phyloP scores from a whole-genome alignment of 2,113 vertebrate genomes.

The Elachura formosa region DNA sequence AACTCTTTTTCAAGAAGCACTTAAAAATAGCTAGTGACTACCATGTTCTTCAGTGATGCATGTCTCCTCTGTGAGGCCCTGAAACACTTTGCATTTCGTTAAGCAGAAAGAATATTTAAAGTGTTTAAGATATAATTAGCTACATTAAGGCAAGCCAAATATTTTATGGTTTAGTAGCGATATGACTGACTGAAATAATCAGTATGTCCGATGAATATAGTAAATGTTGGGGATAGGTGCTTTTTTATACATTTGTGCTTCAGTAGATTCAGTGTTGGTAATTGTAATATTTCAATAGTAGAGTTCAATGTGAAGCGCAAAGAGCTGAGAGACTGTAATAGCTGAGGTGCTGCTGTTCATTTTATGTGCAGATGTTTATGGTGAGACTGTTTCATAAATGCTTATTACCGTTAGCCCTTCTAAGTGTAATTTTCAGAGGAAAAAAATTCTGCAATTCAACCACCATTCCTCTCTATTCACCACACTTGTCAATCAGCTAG shows the following conservation, averaged over 20 bases:
- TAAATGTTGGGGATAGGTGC: slow-evolving; percentile 44
- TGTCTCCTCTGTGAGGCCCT: background rate
- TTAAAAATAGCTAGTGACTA: slow-evolving; percentile 67
- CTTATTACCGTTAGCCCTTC: slow-evolving; percentile 98
- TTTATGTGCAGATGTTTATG: slow-evolving; percentile 91
- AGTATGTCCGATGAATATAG: slow-evolving; percentile 8
- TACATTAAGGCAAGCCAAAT: slow-evolving; percentile 53
- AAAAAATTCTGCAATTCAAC: slow-evolving; percentile 93
- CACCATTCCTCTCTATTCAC: slow-evolving; percentile 99
- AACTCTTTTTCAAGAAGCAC: slow-evolving; percentile 57
- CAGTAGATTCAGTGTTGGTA: slow-evolving; percentile 56
- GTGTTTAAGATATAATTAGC: slow-evolving; percentile 54
- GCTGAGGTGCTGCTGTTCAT: slow-evolving; percentile 80
- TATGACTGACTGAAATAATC: slow-evolving; percentile 50
- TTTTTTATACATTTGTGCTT: slow-evolving; percentile 62
- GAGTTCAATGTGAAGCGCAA: slow-evolving; percentile 75
- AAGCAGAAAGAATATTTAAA: slow-evolving; percentile 36
- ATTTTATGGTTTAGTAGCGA: slow-evolving; percentile 51
- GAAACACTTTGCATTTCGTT: slow-evolving; percentile 15
- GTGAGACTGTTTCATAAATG: slow-evolving; percentile 92
- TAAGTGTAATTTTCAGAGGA: slow-evolving; percentile 94
- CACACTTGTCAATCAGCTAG: slow-evolving; percentile 97
- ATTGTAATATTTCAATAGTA: slow-evolving; percentile 74
- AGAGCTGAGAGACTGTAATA: slow-evolving; percentile 77
- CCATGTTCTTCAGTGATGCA: slow-evolving; percentile 3